phyloP scores from a whole-genome alignment of 2,113 vertebrate species.

The Pedionomus torquatus region DNA sequence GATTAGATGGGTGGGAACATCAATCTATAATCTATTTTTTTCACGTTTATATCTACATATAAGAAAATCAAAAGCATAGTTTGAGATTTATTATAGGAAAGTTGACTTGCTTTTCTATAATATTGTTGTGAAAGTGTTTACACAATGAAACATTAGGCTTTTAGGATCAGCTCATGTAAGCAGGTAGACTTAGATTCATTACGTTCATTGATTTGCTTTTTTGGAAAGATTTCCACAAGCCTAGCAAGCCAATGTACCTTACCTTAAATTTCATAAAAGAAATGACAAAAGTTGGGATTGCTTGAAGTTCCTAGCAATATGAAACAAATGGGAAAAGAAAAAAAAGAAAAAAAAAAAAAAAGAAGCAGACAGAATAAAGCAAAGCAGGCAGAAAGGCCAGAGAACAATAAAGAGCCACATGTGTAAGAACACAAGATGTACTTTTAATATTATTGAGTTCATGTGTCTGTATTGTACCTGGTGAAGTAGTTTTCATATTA shows the following conservation, averaged over 20 bases:
- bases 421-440: background rate
- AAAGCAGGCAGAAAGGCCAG: slow-evolving; percentile 26
- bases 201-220: slow-evolving; percentile 74
- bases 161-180: background rate
- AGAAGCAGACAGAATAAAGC: slow-evolving; percentile 37
- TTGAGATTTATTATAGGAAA: background rate
- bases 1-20: background rate
- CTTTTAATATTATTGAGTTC: background rate
- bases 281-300: slow-evolving; percentile 87
- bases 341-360: background rate
- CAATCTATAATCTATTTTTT: background rate
- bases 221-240: slow-evolving; percentile 30
- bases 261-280: slow-evolving; percentile 87
- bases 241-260: slow-evolving; percentile 68
- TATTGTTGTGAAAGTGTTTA: background rate
- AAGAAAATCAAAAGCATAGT: background rate
- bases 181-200: background rate
- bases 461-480: background rate
- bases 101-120: background rate
- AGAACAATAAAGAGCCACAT: background rate
- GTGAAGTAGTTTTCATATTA: background rate
- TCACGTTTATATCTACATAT: background rate
- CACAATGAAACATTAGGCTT: background rate
- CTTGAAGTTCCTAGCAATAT: slow-evolving; percentile 83
- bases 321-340: slow-evolving; percentile 64